Conservation (phyloP, 2,888 invertebrate genomes). For the Ischnura elegans region DNA sequence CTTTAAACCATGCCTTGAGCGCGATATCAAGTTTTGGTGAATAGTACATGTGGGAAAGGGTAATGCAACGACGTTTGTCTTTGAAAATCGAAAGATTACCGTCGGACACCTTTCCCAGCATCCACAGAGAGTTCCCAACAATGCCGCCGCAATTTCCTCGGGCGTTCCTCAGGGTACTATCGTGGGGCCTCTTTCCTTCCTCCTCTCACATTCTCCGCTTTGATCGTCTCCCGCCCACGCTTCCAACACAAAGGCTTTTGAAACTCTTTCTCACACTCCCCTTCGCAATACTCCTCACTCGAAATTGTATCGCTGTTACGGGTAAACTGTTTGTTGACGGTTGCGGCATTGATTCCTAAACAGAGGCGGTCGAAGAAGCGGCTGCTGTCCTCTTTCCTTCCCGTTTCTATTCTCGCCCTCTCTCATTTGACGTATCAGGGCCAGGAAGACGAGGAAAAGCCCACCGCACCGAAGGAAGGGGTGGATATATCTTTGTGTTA, state of each 20-base stretch:
- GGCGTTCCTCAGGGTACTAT: not conserved
- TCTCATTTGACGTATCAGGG: not conserved
- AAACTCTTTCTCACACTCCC: not conserved
- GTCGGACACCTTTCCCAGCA: not conserved
- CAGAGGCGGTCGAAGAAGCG: conserved; percentile 3
- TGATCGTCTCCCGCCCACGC: not conserved
- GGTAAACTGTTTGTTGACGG: conserved; percentile 42
- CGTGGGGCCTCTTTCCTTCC: not conserved
- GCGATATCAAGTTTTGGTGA: too few relatives aligned
- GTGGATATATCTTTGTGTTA: not conserved
- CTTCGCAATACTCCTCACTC: conserved; percentile 33
- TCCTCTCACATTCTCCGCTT: not conserved
- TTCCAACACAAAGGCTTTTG: not conserved
- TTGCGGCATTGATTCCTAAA: not conserved
- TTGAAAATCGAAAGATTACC: too few relatives aligned
- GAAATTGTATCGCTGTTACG: conserved; percentile 12
- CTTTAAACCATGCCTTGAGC: too few relatives aligned
- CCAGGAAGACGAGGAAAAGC: not conserved
- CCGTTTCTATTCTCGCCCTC: conserved; percentile 1
- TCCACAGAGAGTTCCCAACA: not conserved
- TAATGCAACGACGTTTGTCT: too few relatives aligned
- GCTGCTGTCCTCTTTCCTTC: not conserved
- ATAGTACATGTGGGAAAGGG: too few relatives aligned
- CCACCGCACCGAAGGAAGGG: not conserved
- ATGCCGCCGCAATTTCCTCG: not conserved